Evolutionary conservation across 2,888 invertebrate species (phyloP), one percentile per base, ranked within the genome.

Genomic region (Stictocephala bisonia): DNA sequence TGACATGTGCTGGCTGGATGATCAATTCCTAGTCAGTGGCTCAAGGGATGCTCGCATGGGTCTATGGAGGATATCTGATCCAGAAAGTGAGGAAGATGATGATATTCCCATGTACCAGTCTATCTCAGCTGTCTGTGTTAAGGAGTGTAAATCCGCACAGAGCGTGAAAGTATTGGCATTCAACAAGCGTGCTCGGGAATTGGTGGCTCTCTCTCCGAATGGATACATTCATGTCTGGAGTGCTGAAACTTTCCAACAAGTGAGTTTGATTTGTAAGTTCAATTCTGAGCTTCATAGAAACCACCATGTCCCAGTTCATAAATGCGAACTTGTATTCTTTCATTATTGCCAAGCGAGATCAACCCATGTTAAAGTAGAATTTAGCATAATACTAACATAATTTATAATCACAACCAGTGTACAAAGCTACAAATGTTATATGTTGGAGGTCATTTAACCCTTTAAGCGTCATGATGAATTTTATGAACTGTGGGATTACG

Each of bases 1-100:
- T 84, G 97, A 97, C 82, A 91, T 96, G 90, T 94, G 94, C 77
- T 98, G 97, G 97, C 85, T 98, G 75, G 97, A 98, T 84, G 97
- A 98, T 84, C 93, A 97, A 84, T 96, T 95, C 86, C 85, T 97
- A 71, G 96, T 97, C 72, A 95, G 96, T 4, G 97, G 97, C 11
- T 96, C 96, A 0, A 90, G 96, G 69, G 97, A 97, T 84, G 94
- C 95, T 2, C 92, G 91, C 82, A 88, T 97, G 86, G 94, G 95
- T 22, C 85, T 97, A 73, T 98, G 97, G 97, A 88, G 91, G 74
- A 91, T 96, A 31, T 80, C 82, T 67, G 92, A 87, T 56, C 83
- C 82, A 67, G 84, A 85, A 74, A 80, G 83, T 27, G 82, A 82
- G 3, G 83, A 83, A 73, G 85, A 85, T 67, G 84, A 85, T 40